Evolutionary conservation across 2,888 invertebrate genomes (phyloP), one percentile per base, ranked within the genome.

Genomic region (Drosophila quinaria): DNA sequence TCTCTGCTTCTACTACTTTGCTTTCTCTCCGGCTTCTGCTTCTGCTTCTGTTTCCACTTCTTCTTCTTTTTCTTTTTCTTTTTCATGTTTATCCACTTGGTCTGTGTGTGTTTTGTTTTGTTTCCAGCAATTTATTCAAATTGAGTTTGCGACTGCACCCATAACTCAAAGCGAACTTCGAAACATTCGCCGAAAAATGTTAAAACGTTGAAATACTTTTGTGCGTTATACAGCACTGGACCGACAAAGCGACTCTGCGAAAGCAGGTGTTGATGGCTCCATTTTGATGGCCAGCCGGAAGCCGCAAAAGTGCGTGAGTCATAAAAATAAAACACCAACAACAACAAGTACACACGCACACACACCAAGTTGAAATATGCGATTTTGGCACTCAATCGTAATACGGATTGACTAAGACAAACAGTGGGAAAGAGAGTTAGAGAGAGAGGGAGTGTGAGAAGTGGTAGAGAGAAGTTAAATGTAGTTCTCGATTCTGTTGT

Each of bases 261-360:
- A 84, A 85, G 87, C 84, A 84, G 84, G 84, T 84, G 89, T 84
- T 84, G 84, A 84, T 84, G 80, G 89, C 84, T 84, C 83, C 88
- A 84, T 88, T 82, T 83, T 83, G 84, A 86, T 83, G 84, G 89
- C 78, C 87, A 72, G 80, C 69, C 89, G 89, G 84, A 88, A 84
- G 89, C 89, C 84, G 81, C 89, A 84, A 83, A 87, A 84, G 89
- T 84, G 84, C 84, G 84, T 84, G 84, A 84, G 84, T 88, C 84
- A 86, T 84, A 84, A 86, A 84, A 84, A 88, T 88, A 84, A 88
- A 88, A 47, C 62, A 69, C 50, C 71, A 75, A 47, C 47, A 46
- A 50, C 13, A n/a, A 59, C 37, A 47, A 46, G 51, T 49, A 59
- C 44, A 59, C 37, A 29, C 35, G 63, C 59, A 47, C 44, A 55